Evolutionary conservation across 1,140 invertebrate species (phyloP).

Genomic region (Arion vulgaris): DNA sequence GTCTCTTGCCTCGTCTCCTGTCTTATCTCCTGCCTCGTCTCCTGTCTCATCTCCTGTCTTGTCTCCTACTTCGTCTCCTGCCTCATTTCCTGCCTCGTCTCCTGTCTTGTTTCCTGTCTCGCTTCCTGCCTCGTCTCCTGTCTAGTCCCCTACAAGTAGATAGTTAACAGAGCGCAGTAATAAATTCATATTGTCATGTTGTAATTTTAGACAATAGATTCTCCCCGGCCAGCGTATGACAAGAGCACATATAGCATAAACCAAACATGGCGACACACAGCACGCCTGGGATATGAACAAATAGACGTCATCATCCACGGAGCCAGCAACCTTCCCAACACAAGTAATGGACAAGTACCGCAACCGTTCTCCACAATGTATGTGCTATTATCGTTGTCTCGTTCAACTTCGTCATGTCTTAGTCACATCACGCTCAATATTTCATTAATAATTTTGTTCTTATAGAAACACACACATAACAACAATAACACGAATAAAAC

Average conservation of each 20-base stretch:
- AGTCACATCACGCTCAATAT: neutral
- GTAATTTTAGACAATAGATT: constrained; percentile 55
- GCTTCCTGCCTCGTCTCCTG: too few species aligned
- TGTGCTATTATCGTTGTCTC: neutral
- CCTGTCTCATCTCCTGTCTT: too few species aligned
- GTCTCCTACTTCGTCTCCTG: too few species aligned
- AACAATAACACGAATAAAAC: neutral
- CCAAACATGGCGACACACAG: constrained; percentile 59
- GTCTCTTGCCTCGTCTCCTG: too few species aligned
- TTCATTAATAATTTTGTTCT: neutral
- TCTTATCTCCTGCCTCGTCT: too few species aligned
- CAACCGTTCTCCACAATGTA: constrained; percentile 59
- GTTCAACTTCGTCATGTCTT: neutral
- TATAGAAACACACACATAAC: neutral
- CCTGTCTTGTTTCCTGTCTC: too few species aligned
- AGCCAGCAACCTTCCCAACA: constrained; percentile 57
- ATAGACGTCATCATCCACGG: constrained; percentile 67
- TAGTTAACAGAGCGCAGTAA: too few species aligned
- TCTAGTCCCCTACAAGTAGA: too few species aligned
- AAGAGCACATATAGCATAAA: constrained; percentile 51
- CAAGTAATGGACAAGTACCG: constrained; percentile 49
- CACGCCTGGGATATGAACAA: constrained; percentile 59
- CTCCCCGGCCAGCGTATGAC: constrained; percentile 50
- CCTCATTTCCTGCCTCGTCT: too few species aligned
- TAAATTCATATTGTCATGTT: too few species aligned